phyloP scores from a whole-genome alignment of 2,797 vertebrate species.

The Molossus molossus region DNA sequence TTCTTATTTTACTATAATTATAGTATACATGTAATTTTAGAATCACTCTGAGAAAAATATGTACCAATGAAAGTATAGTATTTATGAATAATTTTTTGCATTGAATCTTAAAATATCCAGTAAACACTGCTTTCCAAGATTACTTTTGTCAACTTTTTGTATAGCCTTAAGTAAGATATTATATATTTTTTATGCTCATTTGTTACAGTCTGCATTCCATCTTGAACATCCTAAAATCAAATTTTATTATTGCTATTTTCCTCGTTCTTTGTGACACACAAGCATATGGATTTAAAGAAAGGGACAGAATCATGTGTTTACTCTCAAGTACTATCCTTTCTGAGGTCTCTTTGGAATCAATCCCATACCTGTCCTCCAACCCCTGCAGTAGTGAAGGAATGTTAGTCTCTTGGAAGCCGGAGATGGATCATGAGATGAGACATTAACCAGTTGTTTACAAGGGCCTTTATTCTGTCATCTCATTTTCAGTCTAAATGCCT shows the following conservation, averaged over 20 bases:
- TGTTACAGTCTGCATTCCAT: neutral
- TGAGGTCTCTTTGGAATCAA: neutral
- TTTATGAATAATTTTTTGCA: neutral
- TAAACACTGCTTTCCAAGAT: neutral
- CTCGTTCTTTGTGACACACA: neutral
- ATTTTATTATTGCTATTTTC: neutral
- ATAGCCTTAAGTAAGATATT: neutral
- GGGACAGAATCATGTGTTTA: neutral
- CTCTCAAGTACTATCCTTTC: neutral
- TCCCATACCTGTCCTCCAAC: neutral
- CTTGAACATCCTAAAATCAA: neutral
- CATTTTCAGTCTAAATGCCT: neutral
- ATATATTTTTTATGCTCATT: neutral
- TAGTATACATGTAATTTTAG: neutral
- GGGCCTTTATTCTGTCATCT: neutral
- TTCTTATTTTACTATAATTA: neutral
- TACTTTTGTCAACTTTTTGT: neutral
- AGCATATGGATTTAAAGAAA: neutral
- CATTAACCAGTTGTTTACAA: neutral
- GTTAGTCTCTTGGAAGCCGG: neutral
- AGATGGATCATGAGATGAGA: neutral
- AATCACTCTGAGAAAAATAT: neutral
- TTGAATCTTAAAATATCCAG: neutral
- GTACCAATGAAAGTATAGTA: neutral
- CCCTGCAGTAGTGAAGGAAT: neutral